Evolutionary conservation across 2,113 vertebrate species (phyloP).

Genomic region (Ardeotis arabs): DNA sequence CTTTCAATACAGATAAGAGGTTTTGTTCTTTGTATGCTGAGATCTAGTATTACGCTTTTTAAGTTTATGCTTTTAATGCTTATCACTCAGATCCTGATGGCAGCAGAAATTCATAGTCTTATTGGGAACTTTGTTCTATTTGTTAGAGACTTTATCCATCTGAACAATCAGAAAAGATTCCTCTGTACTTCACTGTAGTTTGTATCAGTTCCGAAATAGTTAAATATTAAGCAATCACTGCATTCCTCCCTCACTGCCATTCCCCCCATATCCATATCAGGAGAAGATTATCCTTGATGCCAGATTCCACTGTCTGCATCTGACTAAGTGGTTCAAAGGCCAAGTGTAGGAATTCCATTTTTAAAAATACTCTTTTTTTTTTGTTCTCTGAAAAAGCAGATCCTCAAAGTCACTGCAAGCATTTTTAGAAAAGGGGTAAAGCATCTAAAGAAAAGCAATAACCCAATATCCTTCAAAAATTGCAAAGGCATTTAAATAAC

Average conservation of each 20-base stretch:
- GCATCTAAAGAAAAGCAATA: background rate
- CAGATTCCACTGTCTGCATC: constrained; percentile 66
- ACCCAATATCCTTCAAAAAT: background rate
- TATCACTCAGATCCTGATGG: background rate
- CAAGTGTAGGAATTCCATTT: constrained; percentile 37
- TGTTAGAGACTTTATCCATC: background rate
- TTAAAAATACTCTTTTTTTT: background rate
- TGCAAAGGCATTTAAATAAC: background rate
- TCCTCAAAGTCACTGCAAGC: background rate
- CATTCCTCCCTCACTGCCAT: constrained; percentile 56
- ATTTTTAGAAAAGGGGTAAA: background rate
- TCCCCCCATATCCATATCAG: constrained; percentile 47
- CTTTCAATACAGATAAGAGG: background rate
- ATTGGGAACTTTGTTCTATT: background rate
- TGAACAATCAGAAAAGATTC: background rate
- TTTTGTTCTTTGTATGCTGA: background rate
- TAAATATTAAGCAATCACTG: constrained; percentile 46
- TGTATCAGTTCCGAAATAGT: constrained; percentile 14
- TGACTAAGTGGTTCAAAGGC: constrained; percentile 56
- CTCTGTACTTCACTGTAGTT: background rate
- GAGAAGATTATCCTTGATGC: constrained; percentile 61
- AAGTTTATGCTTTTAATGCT: background rate
- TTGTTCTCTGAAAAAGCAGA: background rate
- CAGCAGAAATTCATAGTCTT: background rate
- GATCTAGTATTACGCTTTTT: background rate